A percentile compares a stretch with the other conserved stretches of the same genome.
Conservation (phyloP, 1,140 invertebrate species). For the Drosophila persimilis region DNA sequence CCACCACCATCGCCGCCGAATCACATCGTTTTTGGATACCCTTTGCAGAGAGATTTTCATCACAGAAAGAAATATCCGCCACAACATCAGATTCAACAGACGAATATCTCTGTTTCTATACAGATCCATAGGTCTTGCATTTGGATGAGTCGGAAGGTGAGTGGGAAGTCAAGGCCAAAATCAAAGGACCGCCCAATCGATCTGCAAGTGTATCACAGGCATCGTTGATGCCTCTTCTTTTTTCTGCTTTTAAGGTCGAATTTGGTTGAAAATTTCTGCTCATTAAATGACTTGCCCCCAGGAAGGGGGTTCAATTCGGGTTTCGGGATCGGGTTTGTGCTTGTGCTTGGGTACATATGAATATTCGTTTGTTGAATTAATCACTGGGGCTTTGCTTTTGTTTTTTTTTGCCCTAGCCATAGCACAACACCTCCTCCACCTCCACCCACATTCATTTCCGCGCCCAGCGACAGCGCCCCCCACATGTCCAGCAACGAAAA, state of each 20-base stretch:
- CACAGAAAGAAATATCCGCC: too few relatives aligned
- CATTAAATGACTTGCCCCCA: conserved; percentile 46
- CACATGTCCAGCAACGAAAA: conserved; percentile 21
- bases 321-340: neutral
- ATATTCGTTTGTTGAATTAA: conserved; percentile 75
- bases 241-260: conserved; percentile 15
- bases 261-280: conserved; percentile 36
- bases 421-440: conserved; percentile 13
- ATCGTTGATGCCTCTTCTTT: neutral
- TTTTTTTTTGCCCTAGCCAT: conserved; percentile 36
- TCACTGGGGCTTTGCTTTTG: conserved; percentile 65
- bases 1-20: neutral
- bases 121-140: too few relatives aligned
- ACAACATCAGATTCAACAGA: too few relatives aligned
- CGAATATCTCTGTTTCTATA: too few relatives aligned
- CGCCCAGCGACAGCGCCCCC: neutral
- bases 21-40: neutral
- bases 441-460: neutral
- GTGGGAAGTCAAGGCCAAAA: too few relatives aligned
- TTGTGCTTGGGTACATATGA: conserved; percentile 54
- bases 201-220: too few relatives aligned
- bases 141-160: too few relatives aligned
- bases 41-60: neutral
- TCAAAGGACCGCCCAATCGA: too few relatives aligned
- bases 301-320: conserved; percentile 1